These are phyloP conservation scores for Cynopterus sphinx DNA, from an alignment of 2,797 vertebrate genomes.

Conservation along the genomic window DNA sequence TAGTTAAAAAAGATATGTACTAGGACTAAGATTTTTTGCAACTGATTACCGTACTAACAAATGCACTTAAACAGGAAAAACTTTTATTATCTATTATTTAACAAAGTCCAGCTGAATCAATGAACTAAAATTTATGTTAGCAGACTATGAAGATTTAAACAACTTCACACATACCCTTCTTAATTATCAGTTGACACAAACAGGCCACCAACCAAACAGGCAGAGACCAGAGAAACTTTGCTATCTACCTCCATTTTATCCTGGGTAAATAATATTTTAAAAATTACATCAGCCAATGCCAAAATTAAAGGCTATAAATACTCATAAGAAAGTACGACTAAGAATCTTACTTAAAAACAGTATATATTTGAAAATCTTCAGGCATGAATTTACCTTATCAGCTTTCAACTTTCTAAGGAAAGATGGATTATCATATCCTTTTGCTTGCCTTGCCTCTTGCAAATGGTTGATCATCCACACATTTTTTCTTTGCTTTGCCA, in stretches of 20 bases:
- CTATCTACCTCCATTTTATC: neutral
- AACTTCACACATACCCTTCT: neutral
- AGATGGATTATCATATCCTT: constrained; percentile 98
- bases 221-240: neutral
- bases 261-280: constrained; percentile 9
- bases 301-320: constrained; percentile 18
- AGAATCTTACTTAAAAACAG: neutral
- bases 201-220: neutral
- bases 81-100: constrained; percentile 18
- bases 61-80: neutral
- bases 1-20: neutral
- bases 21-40: neutral
- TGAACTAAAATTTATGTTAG: neutral
- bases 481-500: constrained; percentile 99
- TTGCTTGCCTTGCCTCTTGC: constrained; percentile 98
- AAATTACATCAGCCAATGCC: neutral
- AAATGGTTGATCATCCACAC: constrained; percentile 99
- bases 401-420: constrained; percentile 98
- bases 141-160: neutral
- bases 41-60: neutral
- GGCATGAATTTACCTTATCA: constrained; percentile 91
- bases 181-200: neutral
- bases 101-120: neutral
- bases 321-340: neutral
- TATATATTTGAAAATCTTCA: neutral